Evolutionary conservation across 2,797 vertebrate species (phyloP).

Genomic region (Bradypodion ventrale): DNA sequence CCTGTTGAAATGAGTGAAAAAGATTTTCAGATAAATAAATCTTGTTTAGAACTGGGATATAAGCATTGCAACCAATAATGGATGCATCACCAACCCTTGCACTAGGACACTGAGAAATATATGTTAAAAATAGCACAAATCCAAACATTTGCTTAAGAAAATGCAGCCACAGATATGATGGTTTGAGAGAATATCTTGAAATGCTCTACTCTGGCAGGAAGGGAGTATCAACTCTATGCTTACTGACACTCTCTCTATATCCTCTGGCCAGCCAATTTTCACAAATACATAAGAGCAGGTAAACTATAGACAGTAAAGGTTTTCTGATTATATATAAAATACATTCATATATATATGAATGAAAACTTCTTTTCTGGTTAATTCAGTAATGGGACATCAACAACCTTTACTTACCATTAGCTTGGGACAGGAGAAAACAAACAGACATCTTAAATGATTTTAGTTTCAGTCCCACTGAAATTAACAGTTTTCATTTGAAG

Average conservation of each 20-base stretch:
- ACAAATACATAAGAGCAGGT: too few species aligned
- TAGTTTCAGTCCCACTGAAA: slow-evolving; percentile 31
- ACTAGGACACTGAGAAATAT: background rate
- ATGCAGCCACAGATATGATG: slow-evolving; percentile 14
- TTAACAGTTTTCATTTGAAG: slow-evolving; percentile 46
- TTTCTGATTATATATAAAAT: slow-evolving; percentile 42
- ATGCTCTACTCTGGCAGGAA: slow-evolving; percentile 24
- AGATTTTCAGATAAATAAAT: background rate
- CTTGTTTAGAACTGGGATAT: background rate
- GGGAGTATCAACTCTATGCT: slow-evolving; percentile 45
- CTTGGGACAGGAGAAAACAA: slow-evolving; percentile 57
- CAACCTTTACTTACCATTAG: slow-evolving; percentile 39
- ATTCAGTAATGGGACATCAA: slow-evolving; percentile 33
- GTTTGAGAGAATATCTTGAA: slow-evolving; percentile 53
- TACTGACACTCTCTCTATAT: slow-evolving; percentile 42
- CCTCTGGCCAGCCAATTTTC: too few species aligned
- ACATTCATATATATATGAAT: too few species aligned
- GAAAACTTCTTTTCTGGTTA: slow-evolving; percentile 54
- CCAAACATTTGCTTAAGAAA: slow-evolving; percentile 7
- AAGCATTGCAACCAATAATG: background rate
- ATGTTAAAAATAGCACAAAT: background rate
- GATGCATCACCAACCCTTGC: background rate
- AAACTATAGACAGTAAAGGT: too few species aligned
- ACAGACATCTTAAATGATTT: slow-evolving; percentile 36
- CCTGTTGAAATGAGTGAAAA: background rate